Percentiles rank a stretch among this genome's conserved stretches.
Conservation (phyloP, 2,888 invertebrate genomes). For the Sclerodermus sp. region DNA sequence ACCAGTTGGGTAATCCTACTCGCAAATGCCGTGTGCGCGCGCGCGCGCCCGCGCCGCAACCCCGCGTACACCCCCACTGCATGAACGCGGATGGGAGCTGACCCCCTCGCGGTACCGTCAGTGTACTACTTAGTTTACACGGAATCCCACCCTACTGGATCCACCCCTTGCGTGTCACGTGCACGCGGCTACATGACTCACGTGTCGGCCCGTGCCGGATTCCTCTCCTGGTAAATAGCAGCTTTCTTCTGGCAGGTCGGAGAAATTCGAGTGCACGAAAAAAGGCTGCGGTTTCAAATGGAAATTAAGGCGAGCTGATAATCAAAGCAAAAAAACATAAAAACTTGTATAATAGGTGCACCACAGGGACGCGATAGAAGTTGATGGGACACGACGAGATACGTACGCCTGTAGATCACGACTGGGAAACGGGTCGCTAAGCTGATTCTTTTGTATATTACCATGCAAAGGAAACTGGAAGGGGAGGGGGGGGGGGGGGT, state of each 20-base stretch:
- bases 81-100: slow-evolving; percentile 13
- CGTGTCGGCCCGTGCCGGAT: slow-evolving; percentile 30
- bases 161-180: slow-evolving; percentile 43
- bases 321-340: no score
- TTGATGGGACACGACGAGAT: no score
- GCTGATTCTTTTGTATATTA: no score
- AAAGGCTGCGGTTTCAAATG: background rate
- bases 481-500: background rate
- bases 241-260: background rate
- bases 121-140: slow-evolving; percentile 39
- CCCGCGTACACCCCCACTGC: slow-evolving; percentile 11
- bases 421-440: no score
- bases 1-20: slow-evolving; percentile 45
- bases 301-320: no score
- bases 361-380: no score
- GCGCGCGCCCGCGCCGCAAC: slow-evolving; percentile 9
- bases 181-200: slow-evolving; percentile 39
- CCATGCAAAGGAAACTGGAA: background rate
- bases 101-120: slow-evolving; percentile 25
- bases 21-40: slow-evolving; percentile 15
- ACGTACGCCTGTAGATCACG: no score
- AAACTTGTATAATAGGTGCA: no score
- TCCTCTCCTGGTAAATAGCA: background rate
- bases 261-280: background rate
- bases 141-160: slow-evolving; percentile 27